Percentiles rank a stretch among this genome's conserved stretches.
Conservation (phyloP, 2,888 invertebrate species). For the Fabriciana adippe region DNA sequence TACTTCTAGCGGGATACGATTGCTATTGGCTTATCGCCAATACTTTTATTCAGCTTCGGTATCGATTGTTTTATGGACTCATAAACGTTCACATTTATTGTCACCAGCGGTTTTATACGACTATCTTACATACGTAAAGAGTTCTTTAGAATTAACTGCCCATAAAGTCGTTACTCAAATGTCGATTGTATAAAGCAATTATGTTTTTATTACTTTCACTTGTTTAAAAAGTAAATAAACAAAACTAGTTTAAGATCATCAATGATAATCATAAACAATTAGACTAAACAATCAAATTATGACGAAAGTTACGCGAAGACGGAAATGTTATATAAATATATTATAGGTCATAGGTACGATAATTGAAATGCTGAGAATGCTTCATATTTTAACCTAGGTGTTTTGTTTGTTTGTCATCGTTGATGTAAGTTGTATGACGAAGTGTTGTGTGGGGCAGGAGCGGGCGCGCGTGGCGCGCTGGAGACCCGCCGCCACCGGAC, state of each 20-base stretch:
- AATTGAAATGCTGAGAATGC: neutral
- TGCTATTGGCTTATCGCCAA: conserved; percentile 73
- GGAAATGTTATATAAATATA: too few species aligned
- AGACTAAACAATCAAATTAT: too few species aligned
- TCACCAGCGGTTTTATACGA: conserved; percentile 63
- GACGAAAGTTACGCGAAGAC: too few species aligned
- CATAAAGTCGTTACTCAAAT: conserved; percentile 55
- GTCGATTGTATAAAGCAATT: conserved; percentile 49
- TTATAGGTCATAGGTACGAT: neutral
- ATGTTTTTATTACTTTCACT: neutral
- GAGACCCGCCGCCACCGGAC: conserved; percentile 70
- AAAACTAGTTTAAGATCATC: too few species aligned
- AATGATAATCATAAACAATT: too few species aligned
- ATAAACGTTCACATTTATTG: conserved; percentile 71
- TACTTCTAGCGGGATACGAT: conserved; percentile 41
- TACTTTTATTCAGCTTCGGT: conserved; percentile 65
- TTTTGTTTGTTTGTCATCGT: conserved; percentile 3
- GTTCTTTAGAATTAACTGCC: conserved; percentile 65
- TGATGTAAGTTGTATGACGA: conserved; percentile 50
- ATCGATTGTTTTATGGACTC: conserved; percentile 74
- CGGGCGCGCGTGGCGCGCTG: conserved; percentile 73
- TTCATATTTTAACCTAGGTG: conserved; percentile 17
- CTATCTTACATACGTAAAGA: conserved; percentile 60
- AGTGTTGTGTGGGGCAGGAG: conserved; percentile 76
- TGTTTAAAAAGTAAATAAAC: too few species aligned